phyloP scores from a whole-genome alignment of 2,113 vertebrate genomes.

The Sceloporus undulatus region DNA sequence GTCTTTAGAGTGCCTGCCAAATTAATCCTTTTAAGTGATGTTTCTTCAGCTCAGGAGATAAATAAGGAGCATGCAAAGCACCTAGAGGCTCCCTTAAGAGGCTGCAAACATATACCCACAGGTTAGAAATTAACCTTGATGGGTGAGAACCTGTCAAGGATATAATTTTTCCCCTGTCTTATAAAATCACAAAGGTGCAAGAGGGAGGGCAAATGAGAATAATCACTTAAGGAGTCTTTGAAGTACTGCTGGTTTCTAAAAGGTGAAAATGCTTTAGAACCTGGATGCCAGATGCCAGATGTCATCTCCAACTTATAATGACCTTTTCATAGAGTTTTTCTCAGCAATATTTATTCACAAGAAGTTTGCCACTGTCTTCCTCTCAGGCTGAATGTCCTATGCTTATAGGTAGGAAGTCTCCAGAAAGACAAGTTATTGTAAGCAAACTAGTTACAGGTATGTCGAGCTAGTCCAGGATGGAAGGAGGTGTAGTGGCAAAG shows the following conservation, averaged over 20 bases:
- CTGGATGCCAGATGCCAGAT: background rate
- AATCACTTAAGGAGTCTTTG: background rate
- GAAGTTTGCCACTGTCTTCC: too few relatives aligned
- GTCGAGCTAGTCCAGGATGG: too few relatives aligned
- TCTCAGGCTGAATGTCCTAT: too few relatives aligned
- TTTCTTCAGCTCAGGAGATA: slow-evolving; percentile 77
- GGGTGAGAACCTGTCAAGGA: slow-evolving; percentile 39
- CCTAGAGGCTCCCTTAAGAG: slow-evolving; percentile 66
- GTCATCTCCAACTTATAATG: too few relatives aligned
- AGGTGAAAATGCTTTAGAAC: background rate
- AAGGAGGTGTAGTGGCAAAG: too few relatives aligned
- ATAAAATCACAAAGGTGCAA: slow-evolving; percentile 11
- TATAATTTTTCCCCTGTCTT: slow-evolving; percentile 40
- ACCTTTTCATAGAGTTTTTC: too few relatives aligned
- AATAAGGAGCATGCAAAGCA: slow-evolving; percentile 75
- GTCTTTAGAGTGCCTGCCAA: slow-evolving; percentile 79
- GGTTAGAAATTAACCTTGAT: slow-evolving; percentile 72
- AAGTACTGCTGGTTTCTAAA: slow-evolving; percentile 15
- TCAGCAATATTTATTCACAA: too few relatives aligned
- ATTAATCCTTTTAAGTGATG: slow-evolving; percentile 81
- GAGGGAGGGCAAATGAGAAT: background rate
- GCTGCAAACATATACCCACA: slow-evolving; percentile 40
- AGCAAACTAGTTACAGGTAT: too few relatives aligned
- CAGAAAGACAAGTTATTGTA: too few relatives aligned
- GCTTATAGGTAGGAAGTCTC: too few relatives aligned